phyloP scores from a whole-genome alignment of 2,797 vertebrate species.

The Pachyuromys duprasi region DNA sequence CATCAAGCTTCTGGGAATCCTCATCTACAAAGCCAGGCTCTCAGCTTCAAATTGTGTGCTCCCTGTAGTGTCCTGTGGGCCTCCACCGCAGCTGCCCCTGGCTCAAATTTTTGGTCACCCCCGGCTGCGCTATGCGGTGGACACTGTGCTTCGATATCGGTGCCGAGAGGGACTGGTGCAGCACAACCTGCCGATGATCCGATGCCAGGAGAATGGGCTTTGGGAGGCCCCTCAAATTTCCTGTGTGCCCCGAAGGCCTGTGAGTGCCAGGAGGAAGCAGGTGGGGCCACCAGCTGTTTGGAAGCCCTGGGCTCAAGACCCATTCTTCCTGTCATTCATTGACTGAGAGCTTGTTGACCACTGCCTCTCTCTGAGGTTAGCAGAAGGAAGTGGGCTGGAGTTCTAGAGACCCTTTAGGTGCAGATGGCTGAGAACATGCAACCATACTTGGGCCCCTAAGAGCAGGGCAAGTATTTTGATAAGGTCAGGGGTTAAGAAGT shows the following conservation, averaged over 20 bases:
- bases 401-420: background rate
- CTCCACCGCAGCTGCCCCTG: slow-evolving; percentile 89
- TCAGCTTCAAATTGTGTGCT: background rate
- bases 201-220: slow-evolving; percentile 90
- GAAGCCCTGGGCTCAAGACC: background rate
- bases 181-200: slow-evolving; percentile 91
- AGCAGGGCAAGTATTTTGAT: background rate
- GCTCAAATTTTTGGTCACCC: slow-evolving; percentile 91
- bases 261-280: slow-evolving; percentile 51
- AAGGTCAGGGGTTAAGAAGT: background rate
- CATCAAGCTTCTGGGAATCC: background rate
- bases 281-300: background rate
- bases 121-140: slow-evolving; percentile 89
- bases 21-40: background rate
- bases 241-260: slow-evolving; percentile 87
- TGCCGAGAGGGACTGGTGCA: slow-evolving; percentile 91
- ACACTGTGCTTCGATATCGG: slow-evolving; percentile 90
- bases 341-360: background rate
- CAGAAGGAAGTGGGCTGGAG: background rate
- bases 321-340: background rate
- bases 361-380: background rate
- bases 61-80: slow-evolving; percentile 91
- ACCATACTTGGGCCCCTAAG: background rate
- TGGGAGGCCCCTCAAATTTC: slow-evolving; percentile 93
- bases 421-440: background rate